Percentiles rank a stretch among this genome's conserved stretches.
phyloP scores from a whole-genome alignment of 2,113 vertebrate species.

The Panthera tigris region DNA sequence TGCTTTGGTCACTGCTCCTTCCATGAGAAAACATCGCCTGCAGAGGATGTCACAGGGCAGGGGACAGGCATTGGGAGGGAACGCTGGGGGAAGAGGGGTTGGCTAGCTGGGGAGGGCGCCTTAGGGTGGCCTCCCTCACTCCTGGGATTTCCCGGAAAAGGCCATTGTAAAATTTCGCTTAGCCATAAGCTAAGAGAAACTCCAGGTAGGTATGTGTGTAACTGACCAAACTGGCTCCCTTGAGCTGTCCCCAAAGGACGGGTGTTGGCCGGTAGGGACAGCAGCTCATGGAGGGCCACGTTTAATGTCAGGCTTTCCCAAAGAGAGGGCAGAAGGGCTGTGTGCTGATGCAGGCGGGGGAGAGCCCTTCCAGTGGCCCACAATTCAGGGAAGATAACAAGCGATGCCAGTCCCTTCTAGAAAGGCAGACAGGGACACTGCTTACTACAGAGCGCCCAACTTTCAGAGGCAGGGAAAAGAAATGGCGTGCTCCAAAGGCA shows the following conservation, averaged over 20 bases:
- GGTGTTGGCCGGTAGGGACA: not conserved
- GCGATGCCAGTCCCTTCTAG: fast-evolving
- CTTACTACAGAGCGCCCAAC: fast-evolving
- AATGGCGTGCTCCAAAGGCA: fast-evolving
- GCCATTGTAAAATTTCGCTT: not conserved
- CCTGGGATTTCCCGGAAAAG: not conserved
- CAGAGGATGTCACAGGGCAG: not conserved
- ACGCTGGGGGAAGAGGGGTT: not conserved
- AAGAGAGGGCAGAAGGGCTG: not conserved
- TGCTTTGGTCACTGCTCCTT: not conserved
- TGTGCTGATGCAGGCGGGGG: no score
- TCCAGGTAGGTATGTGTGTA: not conserved
- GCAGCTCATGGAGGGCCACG: not conserved
- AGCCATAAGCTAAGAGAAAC: not conserved
- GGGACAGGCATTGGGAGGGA: fast-evolving
- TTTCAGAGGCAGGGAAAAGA: not conserved
- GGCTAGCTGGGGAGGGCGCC: not conserved
- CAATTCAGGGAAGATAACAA: not conserved
- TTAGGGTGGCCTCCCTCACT: not conserved
- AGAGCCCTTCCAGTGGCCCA: not conserved
- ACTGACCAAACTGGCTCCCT: not conserved
- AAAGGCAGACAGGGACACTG: not conserved
- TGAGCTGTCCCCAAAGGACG: not conserved
- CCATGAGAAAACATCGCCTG: not conserved
- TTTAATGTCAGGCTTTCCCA: not conserved